Conservation (phyloP, 92 coral and sea anemone genomes). For the Epizoanthus rinbou region DNA sequence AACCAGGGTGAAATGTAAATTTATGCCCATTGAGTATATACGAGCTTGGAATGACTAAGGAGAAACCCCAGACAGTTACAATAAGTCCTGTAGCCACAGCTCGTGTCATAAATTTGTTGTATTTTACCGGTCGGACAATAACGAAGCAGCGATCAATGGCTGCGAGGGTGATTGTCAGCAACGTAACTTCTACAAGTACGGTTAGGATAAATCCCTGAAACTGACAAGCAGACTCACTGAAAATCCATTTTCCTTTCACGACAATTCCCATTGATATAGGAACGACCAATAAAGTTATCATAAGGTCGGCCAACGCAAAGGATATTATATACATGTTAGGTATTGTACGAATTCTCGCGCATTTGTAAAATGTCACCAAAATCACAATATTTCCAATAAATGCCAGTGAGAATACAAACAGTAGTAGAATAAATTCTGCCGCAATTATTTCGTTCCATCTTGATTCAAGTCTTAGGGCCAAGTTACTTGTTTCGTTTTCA, state of each 20-base stretch:
- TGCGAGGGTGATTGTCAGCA: background rate
- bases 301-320: conserved; percentile 10
- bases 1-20: conserved; percentile 36
- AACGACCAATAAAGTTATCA: conserved; percentile 22
- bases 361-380: conserved; percentile 25
- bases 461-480: conserved; percentile 22
- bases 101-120: background rate
- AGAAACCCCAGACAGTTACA: conserved; percentile 10
- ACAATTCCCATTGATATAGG: conserved; percentile 15
- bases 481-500: conserved; percentile 1
- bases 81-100: conserved; percentile 24
- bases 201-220: conserved; percentile 28
- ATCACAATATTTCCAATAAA: conserved; percentile 15
- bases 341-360: conserved; percentile 13
- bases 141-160: conserved; percentile 36
- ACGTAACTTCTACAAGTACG: conserved; percentile 6
- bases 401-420: background rate
- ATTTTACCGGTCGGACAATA: conserved; percentile 16
- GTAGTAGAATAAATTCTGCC: conserved; percentile 24
- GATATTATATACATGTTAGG: conserved; percentile 37
- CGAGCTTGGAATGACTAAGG: conserved; percentile 17
- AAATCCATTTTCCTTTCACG: conserved; percentile 23
- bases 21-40: conserved; percentile 20
- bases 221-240: conserved; percentile 21
- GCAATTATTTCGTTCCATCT: conserved; percentile 42